Conservation (phyloP, 2,888 invertebrate genomes). For the Spisula subtruncata region DNA sequence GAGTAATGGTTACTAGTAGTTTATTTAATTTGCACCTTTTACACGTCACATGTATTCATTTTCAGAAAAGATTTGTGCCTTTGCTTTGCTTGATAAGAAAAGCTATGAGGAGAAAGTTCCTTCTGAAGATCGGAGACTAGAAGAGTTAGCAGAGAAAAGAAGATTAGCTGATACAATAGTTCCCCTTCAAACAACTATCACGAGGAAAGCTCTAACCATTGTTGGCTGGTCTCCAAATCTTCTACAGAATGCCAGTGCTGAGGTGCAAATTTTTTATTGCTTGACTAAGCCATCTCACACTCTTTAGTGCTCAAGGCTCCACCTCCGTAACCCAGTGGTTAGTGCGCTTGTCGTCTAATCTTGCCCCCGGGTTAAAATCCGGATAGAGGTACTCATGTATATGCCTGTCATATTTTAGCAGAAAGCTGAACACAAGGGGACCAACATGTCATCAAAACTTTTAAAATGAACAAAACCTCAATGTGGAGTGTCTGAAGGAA, state of each 20-base stretch:
- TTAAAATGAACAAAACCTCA: no score
- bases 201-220: slow-evolving; percentile 76
- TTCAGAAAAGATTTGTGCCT: slow-evolving; percentile 66
- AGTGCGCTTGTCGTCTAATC: no score
- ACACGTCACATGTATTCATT: neutral
- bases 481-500: no score
- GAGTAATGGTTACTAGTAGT: neutral
- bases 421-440: no score
- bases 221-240: slow-evolving; percentile 83
- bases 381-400: no score
- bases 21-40: neutral
- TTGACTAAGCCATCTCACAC: no score
- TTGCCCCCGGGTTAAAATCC: no score
- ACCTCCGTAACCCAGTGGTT: no score
- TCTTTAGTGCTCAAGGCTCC: no score
- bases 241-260: slow-evolving; percentile 79
- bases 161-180: slow-evolving; percentile 70
- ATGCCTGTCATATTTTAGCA: no score
- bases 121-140: slow-evolving; percentile 45
- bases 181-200: slow-evolving; percentile 68
- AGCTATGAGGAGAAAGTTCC: slow-evolving; percentile 64
- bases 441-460: no score
- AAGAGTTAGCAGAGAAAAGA: slow-evolving; percentile 63
- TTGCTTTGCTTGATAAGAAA: slow-evolving; percentile 72
- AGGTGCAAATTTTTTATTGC: slow-evolving; percentile 72